A percentile compares a stretch with the other conserved stretches of the same genome.
These are phyloP conservation scores for Homalodisca vitripennis DNA, from an alignment of 1,140 invertebrate genomes.

Conservation along the genomic window DNA sequence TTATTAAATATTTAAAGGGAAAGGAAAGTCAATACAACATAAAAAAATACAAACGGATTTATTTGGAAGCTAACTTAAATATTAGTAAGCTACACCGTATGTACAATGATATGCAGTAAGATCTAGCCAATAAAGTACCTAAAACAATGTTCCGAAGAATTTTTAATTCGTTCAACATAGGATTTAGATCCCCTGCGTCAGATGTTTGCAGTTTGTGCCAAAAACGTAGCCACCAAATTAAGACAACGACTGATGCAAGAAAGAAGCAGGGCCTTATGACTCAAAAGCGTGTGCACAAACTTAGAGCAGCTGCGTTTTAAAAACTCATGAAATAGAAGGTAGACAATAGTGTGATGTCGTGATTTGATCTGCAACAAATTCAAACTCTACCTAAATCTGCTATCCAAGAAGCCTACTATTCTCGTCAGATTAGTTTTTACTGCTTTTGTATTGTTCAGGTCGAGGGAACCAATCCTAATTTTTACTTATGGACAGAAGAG, in stretches of 20 bases:
- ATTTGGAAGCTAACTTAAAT: not conserved
- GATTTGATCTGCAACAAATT: slow-evolving; percentile 36
- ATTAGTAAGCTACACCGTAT: not conserved
- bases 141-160: not conserved
- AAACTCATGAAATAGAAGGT: not conserved
- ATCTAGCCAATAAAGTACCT: not conserved
- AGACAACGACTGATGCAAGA: not conserved
- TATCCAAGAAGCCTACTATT: slow-evolving; percentile 39
- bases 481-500: slow-evolving; percentile 45
- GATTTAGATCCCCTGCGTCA: not conserved
- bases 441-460: slow-evolving; percentile 41
- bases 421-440: slow-evolving; percentile 44
- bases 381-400: slow-evolving; percentile 35
- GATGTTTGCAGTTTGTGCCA: not conserved
- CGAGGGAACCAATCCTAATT: not conserved
- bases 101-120: not conserved
- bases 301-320: not conserved
- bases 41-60: not conserved
- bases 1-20: not conserved
- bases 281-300: not conserved
- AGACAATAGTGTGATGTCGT: not conserved
- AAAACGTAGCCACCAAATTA: not conserved
- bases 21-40: not conserved
- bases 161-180: not conserved
- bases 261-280: not conserved